A percentile compares a stretch with the other conserved stretches of the same genome.
phyloP scores from a whole-genome alignment of 2,113 vertebrate genomes.

The Martes martes region DNA sequence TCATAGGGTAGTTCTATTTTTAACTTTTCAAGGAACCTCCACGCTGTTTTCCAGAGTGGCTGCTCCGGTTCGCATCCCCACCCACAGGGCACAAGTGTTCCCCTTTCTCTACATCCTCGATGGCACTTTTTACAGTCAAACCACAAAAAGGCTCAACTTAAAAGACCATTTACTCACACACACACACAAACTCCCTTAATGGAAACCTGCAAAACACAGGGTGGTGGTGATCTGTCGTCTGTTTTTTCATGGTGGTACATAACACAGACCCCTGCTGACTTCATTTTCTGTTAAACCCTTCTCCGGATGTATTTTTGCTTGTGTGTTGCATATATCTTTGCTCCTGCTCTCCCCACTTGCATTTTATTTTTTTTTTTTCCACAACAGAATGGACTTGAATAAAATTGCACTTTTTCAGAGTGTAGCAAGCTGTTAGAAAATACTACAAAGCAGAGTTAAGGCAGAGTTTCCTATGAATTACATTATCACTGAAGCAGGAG shows the following conservation, averaged over 20 bases:
- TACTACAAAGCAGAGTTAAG: neutral
- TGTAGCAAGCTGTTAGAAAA: slow-evolving; percentile 15
- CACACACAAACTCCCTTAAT: neutral
- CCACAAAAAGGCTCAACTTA: neutral
- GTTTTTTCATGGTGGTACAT: neutral
- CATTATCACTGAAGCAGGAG: slow-evolving; percentile 23
- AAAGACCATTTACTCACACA: neutral
- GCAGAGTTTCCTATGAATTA: slow-evolving; percentile 47
- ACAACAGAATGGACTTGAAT: slow-evolving; percentile 46
- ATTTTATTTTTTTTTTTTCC: neutral
- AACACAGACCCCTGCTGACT: neutral
- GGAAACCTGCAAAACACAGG: neutral
- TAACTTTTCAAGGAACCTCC: neutral
- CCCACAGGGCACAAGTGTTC: neutral
- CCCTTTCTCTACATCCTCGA: neutral
- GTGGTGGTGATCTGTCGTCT: neutral
- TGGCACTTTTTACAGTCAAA: neutral
- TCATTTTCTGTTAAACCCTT: slow-evolving; percentile 69
- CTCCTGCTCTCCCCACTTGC: slow-evolving; percentile 19
- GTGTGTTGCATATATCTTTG: slow-evolving; percentile 10
- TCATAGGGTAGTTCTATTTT: neutral
- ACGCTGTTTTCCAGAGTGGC: neutral
- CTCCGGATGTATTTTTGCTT: slow-evolving; percentile 63
- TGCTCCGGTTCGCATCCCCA: neutral
- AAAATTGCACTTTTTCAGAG: neutral